Evolutionary conservation across 2,113 vertebrate species (phyloP).

Genomic region (Lanius collurio): DNA sequence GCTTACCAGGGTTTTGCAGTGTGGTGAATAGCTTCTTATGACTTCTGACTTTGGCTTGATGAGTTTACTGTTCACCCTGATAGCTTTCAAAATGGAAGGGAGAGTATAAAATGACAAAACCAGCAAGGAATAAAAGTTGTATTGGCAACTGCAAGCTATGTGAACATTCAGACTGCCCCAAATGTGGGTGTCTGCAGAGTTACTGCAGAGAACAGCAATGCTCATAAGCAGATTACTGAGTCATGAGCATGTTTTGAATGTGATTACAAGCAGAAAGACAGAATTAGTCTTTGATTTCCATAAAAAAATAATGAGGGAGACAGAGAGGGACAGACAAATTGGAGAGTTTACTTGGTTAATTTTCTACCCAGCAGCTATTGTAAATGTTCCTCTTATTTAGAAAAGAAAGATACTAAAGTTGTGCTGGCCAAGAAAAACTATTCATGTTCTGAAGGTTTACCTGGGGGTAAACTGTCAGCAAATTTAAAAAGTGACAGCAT

Average conservation of each 20-base stretch:
- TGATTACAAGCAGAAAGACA: slow-evolving; percentile 32
- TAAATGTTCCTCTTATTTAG: slow-evolving; percentile 26
- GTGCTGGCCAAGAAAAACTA: background rate
- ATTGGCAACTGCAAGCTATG: slow-evolving; percentile 20
- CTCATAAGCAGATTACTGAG: slow-evolving; percentile 50
- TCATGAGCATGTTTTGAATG: slow-evolving; percentile 42
- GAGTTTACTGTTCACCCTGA: slow-evolving; percentile 48
- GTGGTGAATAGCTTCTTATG: slow-evolving; percentile 44
- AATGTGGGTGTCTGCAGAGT: background rate
- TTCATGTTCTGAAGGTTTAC: background rate
- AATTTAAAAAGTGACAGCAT: background rate
- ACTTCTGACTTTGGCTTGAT: slow-evolving; percentile 22
- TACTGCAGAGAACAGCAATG: background rate
- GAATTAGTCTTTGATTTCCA: slow-evolving; percentile 41
- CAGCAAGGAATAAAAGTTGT: background rate
- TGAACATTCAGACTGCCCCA: slow-evolving; percentile 18
- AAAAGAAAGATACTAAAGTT: background rate
- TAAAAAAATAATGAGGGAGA: slow-evolving; percentile 43
- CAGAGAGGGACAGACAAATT: background rate
- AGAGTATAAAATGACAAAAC: slow-evolving; percentile 3
- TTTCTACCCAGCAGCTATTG: slow-evolving; percentile 38
- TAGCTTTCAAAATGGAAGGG: slow-evolving; percentile 37
- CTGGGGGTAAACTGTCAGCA: background rate
- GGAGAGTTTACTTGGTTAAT: slow-evolving; percentile 47
- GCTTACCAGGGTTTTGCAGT: slow-evolving; percentile 21